Percentiles rank a stretch among this genome's conserved stretches.
These are phyloP conservation scores for Apocrypta bakeri DNA, from an alignment of 1,140 invertebrate species.

Conservation along the genomic window DNA sequence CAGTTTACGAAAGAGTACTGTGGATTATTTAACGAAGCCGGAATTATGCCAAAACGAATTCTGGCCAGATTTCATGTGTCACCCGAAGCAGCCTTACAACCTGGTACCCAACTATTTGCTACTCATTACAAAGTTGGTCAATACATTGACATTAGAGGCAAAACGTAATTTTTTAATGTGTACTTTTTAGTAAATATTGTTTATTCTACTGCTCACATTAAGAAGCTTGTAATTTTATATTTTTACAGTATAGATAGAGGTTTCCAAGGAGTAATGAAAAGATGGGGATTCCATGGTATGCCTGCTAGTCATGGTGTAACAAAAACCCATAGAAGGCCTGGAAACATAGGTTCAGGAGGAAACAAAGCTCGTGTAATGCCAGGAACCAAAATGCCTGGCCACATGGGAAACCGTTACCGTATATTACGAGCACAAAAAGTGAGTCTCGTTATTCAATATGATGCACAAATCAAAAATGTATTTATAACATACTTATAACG, in stretches of 20 bases:
- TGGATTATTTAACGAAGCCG: slow-evolving; percentile 88
- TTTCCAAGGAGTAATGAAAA: slow-evolving; percentile 98
- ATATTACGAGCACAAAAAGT: slow-evolving; percentile 83
- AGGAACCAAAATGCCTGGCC: slow-evolving; percentile 97
- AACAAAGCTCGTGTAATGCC: slow-evolving; percentile 92
- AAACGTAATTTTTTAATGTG: slow-evolving; percentile 84
- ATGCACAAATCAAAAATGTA: too few relatives aligned
- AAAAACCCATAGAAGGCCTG: slow-evolving; percentile 94
- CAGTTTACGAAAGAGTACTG: slow-evolving; percentile 92
- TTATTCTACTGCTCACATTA: too few relatives aligned
- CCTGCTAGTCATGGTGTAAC: slow-evolving; percentile 94
- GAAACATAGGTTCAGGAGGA: slow-evolving; percentile 91
- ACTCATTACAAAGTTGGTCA: slow-evolving; percentile 94
- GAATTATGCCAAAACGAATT: slow-evolving; percentile 91
- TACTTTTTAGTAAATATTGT: slow-evolving; percentile 21
- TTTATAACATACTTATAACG: background rate
- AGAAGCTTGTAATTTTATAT: background rate
- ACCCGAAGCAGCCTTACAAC: slow-evolving; percentile 88
- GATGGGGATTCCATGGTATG: slow-evolving; percentile 96
- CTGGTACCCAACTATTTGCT: slow-evolving; percentile 92
- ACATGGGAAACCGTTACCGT: slow-evolving; percentile 93
- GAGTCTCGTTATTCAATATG: slow-evolving; percentile 44
- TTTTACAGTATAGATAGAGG: slow-evolving; percentile 84
- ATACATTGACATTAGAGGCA: slow-evolving; percentile 90
- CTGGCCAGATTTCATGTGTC: slow-evolving; percentile 90